Evolutionary conservation across 2,113 vertebrate genomes (phyloP).

Genomic region (Fregata magnificens): DNA sequence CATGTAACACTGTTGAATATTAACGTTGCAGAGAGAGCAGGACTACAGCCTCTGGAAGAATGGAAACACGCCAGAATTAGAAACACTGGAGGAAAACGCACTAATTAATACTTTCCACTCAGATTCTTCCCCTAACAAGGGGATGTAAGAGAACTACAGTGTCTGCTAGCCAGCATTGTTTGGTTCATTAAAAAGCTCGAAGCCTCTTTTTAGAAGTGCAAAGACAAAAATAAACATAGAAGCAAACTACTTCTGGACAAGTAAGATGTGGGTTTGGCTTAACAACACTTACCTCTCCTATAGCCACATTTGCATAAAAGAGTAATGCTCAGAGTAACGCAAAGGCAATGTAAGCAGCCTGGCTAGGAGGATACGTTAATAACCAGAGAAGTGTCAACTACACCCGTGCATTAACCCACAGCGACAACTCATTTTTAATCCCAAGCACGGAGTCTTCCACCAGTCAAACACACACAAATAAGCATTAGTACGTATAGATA

Average conservation of each 20-base stretch:
- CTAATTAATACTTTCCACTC: not conserved
- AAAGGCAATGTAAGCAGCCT: fast-evolving
- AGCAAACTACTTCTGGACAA: not conserved
- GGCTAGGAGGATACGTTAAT: fast-evolving
- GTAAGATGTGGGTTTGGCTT: not conserved
- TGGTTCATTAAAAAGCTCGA: not conserved
- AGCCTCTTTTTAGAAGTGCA: not conserved
- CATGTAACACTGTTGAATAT: not conserved
- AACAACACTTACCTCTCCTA: not conserved
- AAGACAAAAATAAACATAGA: not conserved
- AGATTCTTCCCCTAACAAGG: not conserved
- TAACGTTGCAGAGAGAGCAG: not conserved
- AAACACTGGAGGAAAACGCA: not conserved
- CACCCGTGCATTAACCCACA: not conserved
- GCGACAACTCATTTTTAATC: fast-evolving
- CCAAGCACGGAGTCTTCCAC: fast-evolving
- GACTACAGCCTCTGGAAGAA: not conserved
- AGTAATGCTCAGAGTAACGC: not conserved
- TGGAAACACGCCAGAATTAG: not conserved
- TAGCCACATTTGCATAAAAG: too few species aligned
- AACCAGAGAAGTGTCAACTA: fast-evolving
- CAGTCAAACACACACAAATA: fast-evolving
- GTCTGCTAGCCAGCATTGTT: not conserved
- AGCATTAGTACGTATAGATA: fast-evolving
- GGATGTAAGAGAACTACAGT: not conserved